Conservation (phyloP, 2,797 vertebrate genomes). For the Avahi laniger region DNA sequence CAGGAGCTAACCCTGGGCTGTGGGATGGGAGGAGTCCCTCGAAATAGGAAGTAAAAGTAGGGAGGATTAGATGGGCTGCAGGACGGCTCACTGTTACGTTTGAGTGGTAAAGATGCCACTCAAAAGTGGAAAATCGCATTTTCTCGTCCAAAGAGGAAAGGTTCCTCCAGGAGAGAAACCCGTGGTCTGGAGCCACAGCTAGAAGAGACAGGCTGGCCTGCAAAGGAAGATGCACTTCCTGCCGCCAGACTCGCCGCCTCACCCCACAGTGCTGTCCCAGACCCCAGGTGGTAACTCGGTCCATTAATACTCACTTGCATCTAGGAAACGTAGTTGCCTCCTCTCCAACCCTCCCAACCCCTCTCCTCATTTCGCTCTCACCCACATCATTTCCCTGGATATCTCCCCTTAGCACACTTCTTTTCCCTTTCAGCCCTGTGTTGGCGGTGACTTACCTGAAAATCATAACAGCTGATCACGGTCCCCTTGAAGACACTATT, state of each 20-base stretch:
- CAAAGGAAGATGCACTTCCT: background rate
- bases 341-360: background rate
- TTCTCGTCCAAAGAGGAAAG: background rate
- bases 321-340: background rate
- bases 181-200: background rate
- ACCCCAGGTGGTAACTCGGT: background rate
- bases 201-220: background rate
- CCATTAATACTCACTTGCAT: background rate
- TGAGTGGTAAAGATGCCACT: background rate
- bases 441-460: background rate
- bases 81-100: background rate
- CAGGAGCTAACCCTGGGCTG: background rate
- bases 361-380: no score
- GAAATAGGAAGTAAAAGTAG: background rate
- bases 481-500: background rate
- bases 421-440: background rate
- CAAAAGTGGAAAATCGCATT: background rate
- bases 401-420: background rate
- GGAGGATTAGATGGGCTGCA: rapidly evolving
- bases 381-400: background rate
- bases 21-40: background rate
- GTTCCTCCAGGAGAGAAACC: background rate
- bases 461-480: background rate
- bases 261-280: background rate
- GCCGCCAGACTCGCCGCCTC: background rate